Conservation (phyloP, 2,888 invertebrate species). For the Noctua pronuba region DNA sequence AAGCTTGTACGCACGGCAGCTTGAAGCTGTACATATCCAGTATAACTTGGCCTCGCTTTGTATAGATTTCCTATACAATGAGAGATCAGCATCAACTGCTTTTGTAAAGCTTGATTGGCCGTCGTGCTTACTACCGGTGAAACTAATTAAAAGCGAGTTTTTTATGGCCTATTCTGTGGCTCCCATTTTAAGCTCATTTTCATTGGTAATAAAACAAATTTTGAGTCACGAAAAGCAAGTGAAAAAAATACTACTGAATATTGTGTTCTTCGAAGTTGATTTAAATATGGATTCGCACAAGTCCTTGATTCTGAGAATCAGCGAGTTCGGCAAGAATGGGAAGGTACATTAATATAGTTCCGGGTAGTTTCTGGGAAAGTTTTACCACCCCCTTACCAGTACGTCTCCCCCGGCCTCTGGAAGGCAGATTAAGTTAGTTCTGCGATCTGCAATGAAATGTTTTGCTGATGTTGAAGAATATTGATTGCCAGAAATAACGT, state of each 20-base stretch:
- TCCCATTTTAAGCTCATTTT: conserved; percentile 26
- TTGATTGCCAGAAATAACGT: not conserved
- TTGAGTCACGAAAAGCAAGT: conserved; percentile 6
- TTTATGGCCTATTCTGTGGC: conserved; percentile 34
- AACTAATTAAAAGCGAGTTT: conserved; percentile 42
- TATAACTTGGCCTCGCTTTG: too few species aligned
- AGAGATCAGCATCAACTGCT: too few species aligned
- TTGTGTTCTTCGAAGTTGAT: conserved; percentile 1
- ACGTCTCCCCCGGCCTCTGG: not conserved
- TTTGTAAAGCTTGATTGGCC: too few species aligned
- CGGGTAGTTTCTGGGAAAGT: not conserved
- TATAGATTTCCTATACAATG: too few species aligned
- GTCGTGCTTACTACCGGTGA: not conserved
- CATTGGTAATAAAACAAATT: conserved; percentile 40
- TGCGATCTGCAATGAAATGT: not conserved
- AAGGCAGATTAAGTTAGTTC: not conserved
- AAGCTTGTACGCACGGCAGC: too few species aligned
- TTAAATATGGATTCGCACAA: not conserved
- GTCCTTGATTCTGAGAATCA: conserved; percentile 6
- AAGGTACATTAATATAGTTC: not conserved
- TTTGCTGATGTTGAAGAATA: not conserved
- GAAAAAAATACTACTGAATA: not conserved
- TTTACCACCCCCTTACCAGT: not conserved
- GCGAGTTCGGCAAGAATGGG: not conserved
- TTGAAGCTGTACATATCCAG: too few species aligned